Base-by-base conservation (phyloP, 2,888 invertebrate genomes). In the Hipparchia sbordonii region DNA sequence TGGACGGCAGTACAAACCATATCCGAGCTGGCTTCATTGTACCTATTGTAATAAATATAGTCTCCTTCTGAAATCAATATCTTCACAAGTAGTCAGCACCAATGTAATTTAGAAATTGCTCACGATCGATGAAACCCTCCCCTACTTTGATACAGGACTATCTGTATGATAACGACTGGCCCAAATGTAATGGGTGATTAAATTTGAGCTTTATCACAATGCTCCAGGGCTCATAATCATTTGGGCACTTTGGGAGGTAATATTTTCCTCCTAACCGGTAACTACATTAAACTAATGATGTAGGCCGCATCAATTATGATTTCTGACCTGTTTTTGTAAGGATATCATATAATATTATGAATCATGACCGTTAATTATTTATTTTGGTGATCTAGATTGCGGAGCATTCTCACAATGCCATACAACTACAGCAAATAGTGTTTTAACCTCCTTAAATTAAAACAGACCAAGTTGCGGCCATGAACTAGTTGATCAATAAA, bases 261-360 rank as follows among this genome's bases (percentile, higher is more conserved):
- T 77, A 73, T 78, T 77, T 79, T 77, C 76, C 77, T 79, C 80
- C 71, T 66, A 71, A 73, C 69, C 73, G 69, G 73, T 79, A 73
- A 72, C 74, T 72, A 71, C 79, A 79, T 80, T 78, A 78, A 75
- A 76, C 74, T 80, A 79, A 79, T 78, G 77, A 77, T 74, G 72
- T 70, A 74, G 74, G 69, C 62, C 74, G 69, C 75, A 75, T 72
- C 70, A 71, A 72, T 77, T 66, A 71, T 72, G 68, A 71, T 75
- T 72, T 57, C 68, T 72, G 57, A 61, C 52, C 9, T 65, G 60
- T 71, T 71, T 71, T 72, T 68, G 48, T 60, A 45, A 61, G 59
- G n/a, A 8, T 70, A 57, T 56, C 33, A 48, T 59, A 39, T 39
- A 39, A 39, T 39, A 39, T 39, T 39, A 39, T 39, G 39, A 39